These are phyloP conservation scores for Ictidomys tridecemlineatus DNA, from an alignment of 2,113 vertebrate genomes.

Conservation along the genomic window DNA sequence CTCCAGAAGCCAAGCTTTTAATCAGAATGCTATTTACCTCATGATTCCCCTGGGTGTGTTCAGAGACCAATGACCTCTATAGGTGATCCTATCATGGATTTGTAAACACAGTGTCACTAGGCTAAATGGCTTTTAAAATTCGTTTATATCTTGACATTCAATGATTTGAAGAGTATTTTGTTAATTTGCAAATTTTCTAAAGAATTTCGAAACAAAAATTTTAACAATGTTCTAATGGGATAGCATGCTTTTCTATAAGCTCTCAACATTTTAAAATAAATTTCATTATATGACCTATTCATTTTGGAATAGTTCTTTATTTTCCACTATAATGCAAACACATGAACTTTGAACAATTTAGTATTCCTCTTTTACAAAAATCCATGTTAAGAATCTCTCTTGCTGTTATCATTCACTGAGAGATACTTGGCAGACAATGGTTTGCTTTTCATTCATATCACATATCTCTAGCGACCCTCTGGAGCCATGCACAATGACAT, in stretches of 20 bases:
- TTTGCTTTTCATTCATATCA: conserved; percentile 44
- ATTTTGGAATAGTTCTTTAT: neutral
- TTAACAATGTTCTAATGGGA: neutral
- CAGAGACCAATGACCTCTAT: neutral
- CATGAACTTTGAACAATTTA: neutral
- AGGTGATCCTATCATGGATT: neutral
- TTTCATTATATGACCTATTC: neutral
- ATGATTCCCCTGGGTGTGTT: neutral
- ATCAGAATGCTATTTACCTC: neutral
- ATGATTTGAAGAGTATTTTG: neutral
- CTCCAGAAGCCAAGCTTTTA: neutral
- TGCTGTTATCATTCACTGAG: neutral
- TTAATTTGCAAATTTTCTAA: neutral
- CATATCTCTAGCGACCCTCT: neutral
- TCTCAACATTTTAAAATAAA: conserved; percentile 7
- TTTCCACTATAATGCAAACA: neutral
- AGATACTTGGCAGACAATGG: neutral
- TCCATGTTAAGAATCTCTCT: neutral
- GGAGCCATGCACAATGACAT: neutral
- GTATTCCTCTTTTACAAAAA: neutral
- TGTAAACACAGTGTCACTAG: neutral
- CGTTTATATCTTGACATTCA: neutral
- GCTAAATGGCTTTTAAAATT: neutral
- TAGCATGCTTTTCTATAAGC: neutral
- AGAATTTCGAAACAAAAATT: neutral